Evolutionary conservation across 2,797 vertebrate species (phyloP).

Genomic region (Phoeniculus purpureus): DNA sequence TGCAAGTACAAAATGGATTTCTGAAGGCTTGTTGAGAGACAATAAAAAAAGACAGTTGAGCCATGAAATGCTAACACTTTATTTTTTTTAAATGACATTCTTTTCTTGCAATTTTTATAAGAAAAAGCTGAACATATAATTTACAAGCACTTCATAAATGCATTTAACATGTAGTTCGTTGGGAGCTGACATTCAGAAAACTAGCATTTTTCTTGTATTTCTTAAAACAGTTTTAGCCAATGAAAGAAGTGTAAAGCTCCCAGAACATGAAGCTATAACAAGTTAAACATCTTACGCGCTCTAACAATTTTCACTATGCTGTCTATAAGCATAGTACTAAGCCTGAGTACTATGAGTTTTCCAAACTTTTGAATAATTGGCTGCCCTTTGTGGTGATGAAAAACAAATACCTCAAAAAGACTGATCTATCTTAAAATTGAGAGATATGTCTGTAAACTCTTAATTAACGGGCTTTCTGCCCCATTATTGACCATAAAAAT

Average conservation of each 20-base stretch:
- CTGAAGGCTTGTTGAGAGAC: slow-evolving; percentile 67
- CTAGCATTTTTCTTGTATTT: not conserved
- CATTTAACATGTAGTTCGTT: slow-evolving; percentile 23
- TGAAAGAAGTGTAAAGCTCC: slow-evolving; percentile 11
- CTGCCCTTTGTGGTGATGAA: not conserved
- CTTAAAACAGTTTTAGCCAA: slow-evolving; percentile 41
- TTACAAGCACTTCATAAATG: not conserved
- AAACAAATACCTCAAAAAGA: not conserved
- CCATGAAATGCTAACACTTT: slow-evolving; percentile 54
- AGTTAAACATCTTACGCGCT: not conserved
- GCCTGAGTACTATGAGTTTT: not conserved
- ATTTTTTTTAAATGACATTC: not conserved
- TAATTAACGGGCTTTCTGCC: not conserved
- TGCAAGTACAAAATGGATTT: slow-evolving; percentile 75
- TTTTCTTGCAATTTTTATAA: slow-evolving; percentile 45
- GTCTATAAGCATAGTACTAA: not conserved
- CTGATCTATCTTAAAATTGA: not conserved
- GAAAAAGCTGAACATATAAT: not conserved
- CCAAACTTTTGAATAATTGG: not conserved
- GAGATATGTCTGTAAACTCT: not conserved
- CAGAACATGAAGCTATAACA: not conserved
- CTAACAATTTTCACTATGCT: not conserved
- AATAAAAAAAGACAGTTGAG: slow-evolving; percentile 42
- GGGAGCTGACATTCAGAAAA: slow-evolving; percentile 21
- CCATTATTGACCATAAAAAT: not conserved